Conservation (phyloP, 2,888 invertebrate genomes). For the Hirtodrosophila confusa region DNA sequence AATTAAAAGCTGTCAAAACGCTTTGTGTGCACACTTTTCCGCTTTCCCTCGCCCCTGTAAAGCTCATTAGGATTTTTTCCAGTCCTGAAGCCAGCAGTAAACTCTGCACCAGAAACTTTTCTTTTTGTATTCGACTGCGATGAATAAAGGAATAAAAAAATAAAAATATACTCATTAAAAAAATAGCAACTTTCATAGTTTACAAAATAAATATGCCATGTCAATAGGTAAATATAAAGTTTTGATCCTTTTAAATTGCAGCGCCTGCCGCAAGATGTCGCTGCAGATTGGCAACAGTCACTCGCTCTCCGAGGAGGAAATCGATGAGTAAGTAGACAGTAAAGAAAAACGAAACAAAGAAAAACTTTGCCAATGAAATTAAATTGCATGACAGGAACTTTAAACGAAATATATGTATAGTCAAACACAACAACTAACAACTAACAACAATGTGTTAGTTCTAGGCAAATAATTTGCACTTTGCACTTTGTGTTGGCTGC, state of each 20-base stretch:
- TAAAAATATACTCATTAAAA: no score
- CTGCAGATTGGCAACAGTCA: conserved; percentile 78
- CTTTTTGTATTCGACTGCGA: no score
- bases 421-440: background rate
- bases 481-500: conserved; percentile 47
- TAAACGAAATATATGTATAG: background rate
- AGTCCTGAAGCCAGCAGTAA: background rate
- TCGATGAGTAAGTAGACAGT: conserved; percentile 88
- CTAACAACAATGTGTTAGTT: conserved; percentile 11
- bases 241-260: conserved; percentile 41
- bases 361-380: conserved; percentile 28
- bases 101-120: background rate
- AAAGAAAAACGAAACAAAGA: background rate
- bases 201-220: background rate
- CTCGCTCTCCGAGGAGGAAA: conserved; percentile 88
- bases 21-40: conserved; percentile 44
- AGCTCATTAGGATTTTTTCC: conserved; percentile 41
- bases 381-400: conserved; percentile 45
- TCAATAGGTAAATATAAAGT: background rate
- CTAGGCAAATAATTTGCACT: conserved; percentile 42
- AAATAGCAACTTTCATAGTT: no score
- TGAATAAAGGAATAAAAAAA: no score
- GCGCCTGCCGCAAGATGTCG: conserved; percentile 72
- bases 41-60: conserved; percentile 6
- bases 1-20: conserved; percentile 78